Percentiles rank a stretch among this genome's conserved stretches.
Conservation (phyloP, 2,113 vertebrate species). For the Noctilio leporinus region DNA sequence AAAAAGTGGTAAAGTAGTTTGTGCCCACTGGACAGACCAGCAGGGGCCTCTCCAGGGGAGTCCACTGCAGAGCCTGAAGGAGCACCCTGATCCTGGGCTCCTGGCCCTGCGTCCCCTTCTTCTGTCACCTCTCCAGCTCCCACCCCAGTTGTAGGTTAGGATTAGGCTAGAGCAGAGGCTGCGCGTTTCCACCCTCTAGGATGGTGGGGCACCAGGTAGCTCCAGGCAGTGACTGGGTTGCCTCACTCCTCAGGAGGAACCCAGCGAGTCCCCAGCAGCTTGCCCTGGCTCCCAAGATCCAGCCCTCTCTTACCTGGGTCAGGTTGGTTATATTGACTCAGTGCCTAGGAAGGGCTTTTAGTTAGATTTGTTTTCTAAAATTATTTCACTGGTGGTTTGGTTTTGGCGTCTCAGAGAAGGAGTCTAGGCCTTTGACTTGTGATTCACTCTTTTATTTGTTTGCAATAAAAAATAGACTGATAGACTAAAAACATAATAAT, state of each 20-base stretch:
- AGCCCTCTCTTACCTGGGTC: neutral
- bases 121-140: neutral
- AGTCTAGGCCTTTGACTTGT: slow-evolving; percentile 13
- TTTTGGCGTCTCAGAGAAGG: neutral
- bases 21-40: neutral
- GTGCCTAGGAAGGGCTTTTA: slow-evolving; percentile 35
- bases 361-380: slow-evolving; percentile 33
- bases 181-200: neutral
- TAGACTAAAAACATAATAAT: no score
- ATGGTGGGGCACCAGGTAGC: neutral
- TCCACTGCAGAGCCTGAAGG: neutral
- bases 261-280: neutral
- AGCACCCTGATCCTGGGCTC: neutral
- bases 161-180: neutral
- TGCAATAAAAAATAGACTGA: slow-evolving; percentile 58
- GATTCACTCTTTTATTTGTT: slow-evolving; percentile 63
- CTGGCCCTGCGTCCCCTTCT: neutral
- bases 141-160: neutral
- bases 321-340: slow-evolving; percentile 10
- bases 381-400: neutral
- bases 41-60: neutral
- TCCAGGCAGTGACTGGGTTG: neutral
- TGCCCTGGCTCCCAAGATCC: neutral
- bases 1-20: no score
- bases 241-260: neutral